Evolutionary conservation across 1,140 invertebrate genomes (phyloP).

Genomic region (Drosophila sproati): DNA sequence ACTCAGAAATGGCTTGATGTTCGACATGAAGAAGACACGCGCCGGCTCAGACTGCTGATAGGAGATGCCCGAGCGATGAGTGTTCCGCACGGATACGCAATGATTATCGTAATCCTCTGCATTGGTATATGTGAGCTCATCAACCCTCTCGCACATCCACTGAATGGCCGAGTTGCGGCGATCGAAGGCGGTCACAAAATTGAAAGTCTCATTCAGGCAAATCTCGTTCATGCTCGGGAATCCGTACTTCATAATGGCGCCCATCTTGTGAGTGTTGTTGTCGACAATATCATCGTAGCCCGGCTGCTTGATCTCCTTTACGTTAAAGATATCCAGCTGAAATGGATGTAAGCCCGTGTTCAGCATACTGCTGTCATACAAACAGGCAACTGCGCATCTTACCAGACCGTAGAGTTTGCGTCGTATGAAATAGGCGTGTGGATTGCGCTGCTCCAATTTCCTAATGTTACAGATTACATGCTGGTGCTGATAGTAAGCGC

Average conservation of each 20-base stretch:
- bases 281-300: not conserved
- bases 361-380: not conserved
- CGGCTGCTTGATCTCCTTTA: not conserved
- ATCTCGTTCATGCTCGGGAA: conserved; percentile 96
- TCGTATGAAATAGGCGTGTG: conserved; percentile 68
- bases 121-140: conserved; percentile 16
- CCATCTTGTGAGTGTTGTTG: conserved; percentile 45
- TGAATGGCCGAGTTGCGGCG: conserved; percentile 93
- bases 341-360: conserved; percentile 5
- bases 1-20: conserved; percentile 98
- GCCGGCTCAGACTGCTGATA: conserved; percentile 60
- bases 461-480: conserved; percentile 66
- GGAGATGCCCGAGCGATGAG: conserved; percentile 86
- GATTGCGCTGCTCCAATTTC: conserved; percentile 56
- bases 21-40: conserved; percentile 96
- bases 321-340: conserved; percentile 54
- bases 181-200: conserved; percentile 97
- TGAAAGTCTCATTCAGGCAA: conserved; percentile 89
- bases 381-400: conserved; percentile 2
- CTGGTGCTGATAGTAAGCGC: conserved; percentile 70
- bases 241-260: conserved; percentile 94
- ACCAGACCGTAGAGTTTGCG: conserved; percentile 65
- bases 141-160: conserved; percentile 98
- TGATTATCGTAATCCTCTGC: conserved; percentile 77
- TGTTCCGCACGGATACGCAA: conserved; percentile 89